Base-by-base conservation (phyloP, 2,888 invertebrate species). In the Heteropelma amictum region DNA sequence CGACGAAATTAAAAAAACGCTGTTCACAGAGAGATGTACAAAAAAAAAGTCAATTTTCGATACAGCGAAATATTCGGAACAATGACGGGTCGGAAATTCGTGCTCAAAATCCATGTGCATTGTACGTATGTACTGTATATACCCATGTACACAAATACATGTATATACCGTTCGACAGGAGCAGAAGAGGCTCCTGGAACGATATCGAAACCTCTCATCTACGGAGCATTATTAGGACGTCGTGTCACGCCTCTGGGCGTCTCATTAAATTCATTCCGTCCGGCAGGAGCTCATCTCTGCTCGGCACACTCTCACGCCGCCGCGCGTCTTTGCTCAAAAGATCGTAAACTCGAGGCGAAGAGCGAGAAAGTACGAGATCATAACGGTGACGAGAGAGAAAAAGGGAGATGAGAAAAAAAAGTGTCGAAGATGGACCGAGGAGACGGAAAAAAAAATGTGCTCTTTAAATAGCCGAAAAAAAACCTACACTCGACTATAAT, bases 261-360 rank as follows among this genome's bases (percentile, higher is more conserved):
- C 82, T 85, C 84, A 82, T 85, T 85, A 84, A 85, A 85, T 84
- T 82, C 79, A 80, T 78, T 77, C 76, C 73, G 51, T 28, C 68
- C 61, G 30, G 51, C 35, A 63, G 51, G 35, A 33, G 60, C 28
- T 68, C n/a, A n/a, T n/a, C 71, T 49, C 70, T 67, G 53, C 70
- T 61, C 65, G 65, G n/a, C n/a, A 60, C 60, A 40, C 65, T 56
- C 71, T 60, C 51, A 17, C 47, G 26, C 45, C 42, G 30, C 40
- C 51, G 26, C 26, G 67, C 7, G 19, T 64, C 14, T n/a, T n/a
- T n/a, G n/a, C n/a, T n/a, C n/a, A n/a, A n/a, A 19, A 49, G 47
- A 67, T 67, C 67, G 49, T 63, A 49, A 63, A 49, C 42, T 45
- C 30, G 33, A 42, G 30, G 38, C 30, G 6, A 1, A 38, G 23